A percentile compares a stretch with the other conserved stretches of the same genome.
Conservation (phyloP, 2,888 invertebrate species). For the Drosophila planitibia region DNA sequence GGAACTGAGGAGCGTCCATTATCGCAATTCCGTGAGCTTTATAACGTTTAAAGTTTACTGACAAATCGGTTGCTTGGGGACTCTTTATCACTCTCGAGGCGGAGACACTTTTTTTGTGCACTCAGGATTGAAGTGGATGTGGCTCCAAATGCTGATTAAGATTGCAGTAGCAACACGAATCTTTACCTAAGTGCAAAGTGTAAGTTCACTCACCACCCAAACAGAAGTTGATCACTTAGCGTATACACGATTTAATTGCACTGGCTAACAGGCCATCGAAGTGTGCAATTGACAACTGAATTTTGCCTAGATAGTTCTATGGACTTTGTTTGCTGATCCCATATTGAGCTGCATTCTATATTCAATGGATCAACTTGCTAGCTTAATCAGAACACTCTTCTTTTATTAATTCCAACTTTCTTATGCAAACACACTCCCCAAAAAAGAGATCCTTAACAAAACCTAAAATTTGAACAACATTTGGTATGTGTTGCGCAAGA, state of each 20-base stretch:
- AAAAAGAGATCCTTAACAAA: background rate
- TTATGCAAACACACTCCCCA: background rate
- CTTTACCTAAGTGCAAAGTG: background rate
- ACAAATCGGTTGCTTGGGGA: background rate
- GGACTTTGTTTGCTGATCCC: background rate
- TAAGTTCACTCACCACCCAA: conserved; percentile 7
- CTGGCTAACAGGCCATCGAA: conserved; percentile 9
- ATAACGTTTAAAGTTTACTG: conserved; percentile 9
- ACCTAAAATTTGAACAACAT: background rate
- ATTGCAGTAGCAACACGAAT: background rate
- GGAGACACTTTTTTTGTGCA: conserved; percentile 12
- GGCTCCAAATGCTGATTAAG: background rate
- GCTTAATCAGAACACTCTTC: background rate
- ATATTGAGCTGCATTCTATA: background rate
- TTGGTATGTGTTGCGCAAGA: background rate
- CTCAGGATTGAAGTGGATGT: background rate
- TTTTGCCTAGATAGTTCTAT: background rate
- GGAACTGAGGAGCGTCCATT: conserved; percentile 27
- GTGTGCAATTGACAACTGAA: background rate
- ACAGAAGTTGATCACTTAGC: conserved; percentile 15
- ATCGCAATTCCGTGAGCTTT: conserved; percentile 32
- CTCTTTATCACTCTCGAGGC: background rate
- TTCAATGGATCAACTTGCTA: background rate
- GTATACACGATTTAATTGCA: conserved; percentile 16
- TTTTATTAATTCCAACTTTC: background rate